These are phyloP conservation scores for Martes martes DNA, from an alignment of 2,113 vertebrate species.

Conservation along the genomic window DNA sequence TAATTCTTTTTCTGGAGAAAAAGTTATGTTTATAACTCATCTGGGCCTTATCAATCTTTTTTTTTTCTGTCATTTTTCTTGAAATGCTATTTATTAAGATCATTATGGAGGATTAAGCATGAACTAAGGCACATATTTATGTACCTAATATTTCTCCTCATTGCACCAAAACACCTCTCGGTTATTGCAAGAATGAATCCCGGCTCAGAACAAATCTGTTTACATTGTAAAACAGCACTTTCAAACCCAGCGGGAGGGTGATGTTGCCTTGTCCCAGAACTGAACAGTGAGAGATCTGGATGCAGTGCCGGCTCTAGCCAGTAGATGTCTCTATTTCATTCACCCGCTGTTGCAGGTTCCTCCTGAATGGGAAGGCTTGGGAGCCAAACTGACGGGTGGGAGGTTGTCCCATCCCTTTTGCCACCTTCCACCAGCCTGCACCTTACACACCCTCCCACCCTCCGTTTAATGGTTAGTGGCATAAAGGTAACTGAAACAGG, in stretches of 20 bases:
- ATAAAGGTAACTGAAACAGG: not conserved
- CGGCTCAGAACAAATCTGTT: not conserved
- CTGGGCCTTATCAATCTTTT: not conserved
- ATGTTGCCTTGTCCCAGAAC: not conserved
- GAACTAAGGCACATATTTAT: not conserved
- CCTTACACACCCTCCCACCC: not conserved
- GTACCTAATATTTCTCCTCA: not conserved
- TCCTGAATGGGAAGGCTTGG: conserved; percentile 22
- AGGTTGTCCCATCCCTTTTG: not conserved
- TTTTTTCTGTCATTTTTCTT: not conserved
- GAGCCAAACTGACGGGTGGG: not conserved
- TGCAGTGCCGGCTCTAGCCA: conserved; percentile 36
- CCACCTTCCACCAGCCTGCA: not conserved
- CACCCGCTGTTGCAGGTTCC: conserved; percentile 46
- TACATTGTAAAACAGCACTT: not conserved
- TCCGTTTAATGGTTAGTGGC: not conserved
- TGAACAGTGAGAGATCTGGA: not conserved
- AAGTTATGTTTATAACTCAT: not conserved
- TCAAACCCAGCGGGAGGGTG: not conserved
- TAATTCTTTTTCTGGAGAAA: not conserved
- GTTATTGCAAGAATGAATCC: not conserved
- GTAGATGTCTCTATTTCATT: conserved; percentile 80
- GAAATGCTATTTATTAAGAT: conserved; percentile 24
- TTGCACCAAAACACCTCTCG: not conserved
- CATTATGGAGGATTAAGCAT: not conserved